Base-by-base conservation (phyloP, 2,888 invertebrate genomes). In the Congeria kusceri region DNA sequence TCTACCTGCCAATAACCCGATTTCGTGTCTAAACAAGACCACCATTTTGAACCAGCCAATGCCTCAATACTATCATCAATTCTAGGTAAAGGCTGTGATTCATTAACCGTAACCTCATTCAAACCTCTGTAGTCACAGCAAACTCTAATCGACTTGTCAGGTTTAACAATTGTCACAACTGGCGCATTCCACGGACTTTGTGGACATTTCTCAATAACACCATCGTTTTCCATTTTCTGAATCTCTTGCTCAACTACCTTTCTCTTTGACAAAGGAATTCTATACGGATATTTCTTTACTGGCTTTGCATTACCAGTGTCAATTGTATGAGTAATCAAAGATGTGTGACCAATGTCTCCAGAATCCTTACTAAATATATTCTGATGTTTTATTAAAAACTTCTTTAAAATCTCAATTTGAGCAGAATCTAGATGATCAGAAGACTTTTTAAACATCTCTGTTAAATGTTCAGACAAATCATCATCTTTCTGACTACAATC, bases 21-120 rank as follows among this genome's bases (percentile, higher is more conserved):
- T 23, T 76, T 68, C 44, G 80, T 59, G 29, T 86, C 86, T 20
- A 85, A 53, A 61, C 69, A 72, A 13, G 75, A n/a, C n/a, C n/a
- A n/a, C n/a, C n/a, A n/a, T n/a, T n/a, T n/a, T n/a, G n/a, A n/a
- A n/a, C n/a, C n/a, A 66, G 67, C 53, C 46, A 85, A 57, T 0
- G 66, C 65, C 44, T 84, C 76, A 9, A 84, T 57, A 74, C 61
- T 80, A 49, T 83, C 82, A 66, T 86, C 81, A 39, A 80, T 86
- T 67, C 82, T 81, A 15, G 85, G 86, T 13, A 87, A 57, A 7
- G 79, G 80, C 47, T 84, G 75, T 9, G 59, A 74, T 69, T 87
- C 85, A 27, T 76, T 82, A 20, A 77, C 59, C 5, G 82, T 84
- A 13, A 72, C 25, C 1, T 74, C 73, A 73, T 86, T n/a, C n/a